Base-by-base conservation (phyloP, 1,140 invertebrate species). In the Radopholus similis region DNA sequence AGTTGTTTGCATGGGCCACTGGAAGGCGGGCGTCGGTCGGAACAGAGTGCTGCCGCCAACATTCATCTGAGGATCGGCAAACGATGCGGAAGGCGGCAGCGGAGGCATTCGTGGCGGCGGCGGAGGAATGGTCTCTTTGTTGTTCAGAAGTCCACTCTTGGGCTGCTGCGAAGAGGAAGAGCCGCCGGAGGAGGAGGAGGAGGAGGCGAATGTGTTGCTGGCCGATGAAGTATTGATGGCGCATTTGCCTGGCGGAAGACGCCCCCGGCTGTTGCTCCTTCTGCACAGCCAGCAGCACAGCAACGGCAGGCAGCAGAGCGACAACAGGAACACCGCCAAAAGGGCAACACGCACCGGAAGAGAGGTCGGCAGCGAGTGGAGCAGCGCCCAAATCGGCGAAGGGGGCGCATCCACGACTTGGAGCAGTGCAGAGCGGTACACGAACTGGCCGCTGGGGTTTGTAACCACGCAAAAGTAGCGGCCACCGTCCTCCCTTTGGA, bases 391-490 rank as follows among this genome's bases (percentile, higher is more conserved):
- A 26, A 23, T 13, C n/a, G 35, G 23, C 55, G 51, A 42, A 23
- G 4, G 30, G 34, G 21, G 59, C 70, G 56, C 2, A 6, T 73
- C 56, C 21, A 60, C n/a, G n/a, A 70, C 68, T 4, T 32, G 26
- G n/a, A 70, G 38, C n/a, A 58, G 38, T 23, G 64, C 49, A 15
- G 68, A 70, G 30, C 68, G 49, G 30, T 55, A 70, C 2, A 71
- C 68, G 42, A 70, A 70, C 35, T 70, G 68, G 4, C 68, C 68
- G 21, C 66, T 66, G 13, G 68, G 37, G 37, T 70, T 70, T 5
- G 68, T 70, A 21, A 70, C 68, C 15, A 70, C 68, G 18, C 68
- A 70, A 35, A 70, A 70, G 30, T 70, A 70, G 38, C 68, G 68
- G 9, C 68, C 68, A 13, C 66, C 42, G 35, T 70, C 68, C 54